Conservation (phyloP, 2,888 invertebrate species). For the Syrista parreyssii region DNA sequence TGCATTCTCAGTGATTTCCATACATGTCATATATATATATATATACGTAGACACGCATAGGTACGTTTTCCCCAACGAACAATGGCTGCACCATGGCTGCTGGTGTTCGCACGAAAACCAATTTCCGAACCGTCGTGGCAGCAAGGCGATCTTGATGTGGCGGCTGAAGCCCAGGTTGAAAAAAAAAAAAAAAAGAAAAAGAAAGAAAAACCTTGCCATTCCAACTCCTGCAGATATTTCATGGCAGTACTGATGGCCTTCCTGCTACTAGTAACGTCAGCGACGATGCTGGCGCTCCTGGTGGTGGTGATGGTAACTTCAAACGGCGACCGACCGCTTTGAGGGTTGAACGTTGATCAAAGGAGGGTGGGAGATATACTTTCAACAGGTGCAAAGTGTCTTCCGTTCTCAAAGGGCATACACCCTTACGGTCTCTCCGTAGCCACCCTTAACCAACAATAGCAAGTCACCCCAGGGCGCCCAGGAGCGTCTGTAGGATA, state of each 20-base stretch:
- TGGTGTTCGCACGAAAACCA: conserved; percentile 46
- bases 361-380: conserved; percentile 25
- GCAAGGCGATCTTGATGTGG: neutral
- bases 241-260: neutral
- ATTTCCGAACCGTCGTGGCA: conserved; percentile 48
- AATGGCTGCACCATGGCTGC: neutral
- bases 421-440: neutral
- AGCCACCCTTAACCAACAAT: neutral
- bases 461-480: neutral
- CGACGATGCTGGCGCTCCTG: neutral
- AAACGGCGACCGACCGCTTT: conserved; percentile 3
- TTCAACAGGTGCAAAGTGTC: conserved; percentile 52
- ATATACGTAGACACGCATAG: neutral
- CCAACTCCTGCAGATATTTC: neutral
- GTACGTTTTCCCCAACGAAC: neutral
- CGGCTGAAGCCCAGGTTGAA: neutral
- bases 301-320: neutral
- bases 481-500: neutral
- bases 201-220: neutral
- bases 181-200: too few relatives aligned
- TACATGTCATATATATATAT: neutral
- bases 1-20: neutral
- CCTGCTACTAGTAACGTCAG: neutral
- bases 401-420: conserved; percentile 20
- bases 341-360: neutral